Evolutionary conservation across 2,888 invertebrate species (phyloP).

Genomic region (Trichacis sp.): DNA sequence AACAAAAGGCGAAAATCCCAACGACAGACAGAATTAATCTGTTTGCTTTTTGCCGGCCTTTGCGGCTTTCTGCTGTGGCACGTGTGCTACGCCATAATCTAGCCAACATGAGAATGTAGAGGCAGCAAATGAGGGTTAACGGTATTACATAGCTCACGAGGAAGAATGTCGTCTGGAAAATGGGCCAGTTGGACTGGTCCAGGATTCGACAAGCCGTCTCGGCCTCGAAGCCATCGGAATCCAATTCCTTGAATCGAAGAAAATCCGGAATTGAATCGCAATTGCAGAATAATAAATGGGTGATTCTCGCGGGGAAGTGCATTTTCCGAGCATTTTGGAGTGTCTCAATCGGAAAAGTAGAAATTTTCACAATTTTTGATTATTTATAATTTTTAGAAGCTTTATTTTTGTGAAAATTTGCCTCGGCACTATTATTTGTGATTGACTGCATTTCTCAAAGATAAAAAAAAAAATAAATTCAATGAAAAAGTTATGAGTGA

Average conservation of each 20-base stretch:
- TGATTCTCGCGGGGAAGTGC: too few species aligned
- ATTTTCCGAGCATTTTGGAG: too few species aligned
- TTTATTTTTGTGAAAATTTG: too few species aligned
- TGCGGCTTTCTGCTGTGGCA: conserved; percentile 83
- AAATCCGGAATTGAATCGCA: too few species aligned
- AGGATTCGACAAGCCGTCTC: conserved; percentile 60
- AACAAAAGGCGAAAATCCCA: conserved; percentile 93
- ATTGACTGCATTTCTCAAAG: too few species aligned
- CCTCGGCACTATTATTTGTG: too few species aligned
- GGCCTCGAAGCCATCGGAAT: conserved; percentile 37
- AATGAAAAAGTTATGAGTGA: too few species aligned
- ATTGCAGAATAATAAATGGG: too few species aligned
- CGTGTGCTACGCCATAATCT: conserved; percentile 89
- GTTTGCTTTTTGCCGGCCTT: conserved; percentile 90
- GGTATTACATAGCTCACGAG: conserved; percentile 90
- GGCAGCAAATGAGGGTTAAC: conserved; percentile 84
- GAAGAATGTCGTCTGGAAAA: conserved; percentile 85
- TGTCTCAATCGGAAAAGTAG: too few species aligned
- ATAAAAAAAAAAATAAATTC: too few species aligned
- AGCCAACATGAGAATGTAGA: conserved; percentile 91
- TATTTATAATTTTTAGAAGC: too few species aligned
- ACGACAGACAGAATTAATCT: conserved; percentile 93
- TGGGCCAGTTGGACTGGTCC: conserved; percentile 67
- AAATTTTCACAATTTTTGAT: too few species aligned
- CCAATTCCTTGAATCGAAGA: conserved; percentile 43